Evolutionary conservation across 2,797 vertebrate species (phyloP), one percentile per base, ranked within the genome.

Genomic region (Antennarius maculatus): DNA sequence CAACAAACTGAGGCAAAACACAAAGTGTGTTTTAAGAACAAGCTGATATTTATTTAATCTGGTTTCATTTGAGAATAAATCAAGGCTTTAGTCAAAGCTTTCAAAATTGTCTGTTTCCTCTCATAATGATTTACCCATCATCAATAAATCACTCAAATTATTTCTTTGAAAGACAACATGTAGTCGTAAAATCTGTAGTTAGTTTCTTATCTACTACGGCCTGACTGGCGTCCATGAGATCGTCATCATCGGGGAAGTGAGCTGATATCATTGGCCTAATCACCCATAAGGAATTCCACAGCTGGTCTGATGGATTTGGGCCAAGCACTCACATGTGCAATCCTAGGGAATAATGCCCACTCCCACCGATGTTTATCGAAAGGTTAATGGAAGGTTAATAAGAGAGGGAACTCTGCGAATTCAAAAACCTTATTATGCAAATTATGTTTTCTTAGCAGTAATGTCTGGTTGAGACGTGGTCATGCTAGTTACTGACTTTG

Each of bases 301-400:
- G 88, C 82, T 82, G 89, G 80, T 87, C 79, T 80, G 82, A 88
- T 85, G 74, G 87, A 91, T 90, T 88, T 84, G 60, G 83, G 78
- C 89, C 83, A 69, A 79, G 71, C 71, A 69, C 77, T 83, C 81
- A 76, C 75, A 74, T 71, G 77, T 69, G 71, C 64, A 76, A 86
- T 86, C 82, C 74, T 58, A 47, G 74, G 71, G 80, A 89, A 82
- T 83, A 82, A 80, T 67, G 61, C 81, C 82, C 71, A 46, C 75
- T 78, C 74, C 80, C 76, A 75, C 79, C 80, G 67, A 70, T 85
- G 86, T 89, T 92, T 91, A 90, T 91, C 78, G 73, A 90, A 86
- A 91, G 90, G 92, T 92, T 93, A 94, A 93, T 92, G 80, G 88
- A 89, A 92, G 92, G 93, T 94, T 93, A 92, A 93, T 89, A 88